phyloP scores from a whole-genome alignment of 1,140 invertebrate genomes.

The Laupala kohalensis region DNA sequence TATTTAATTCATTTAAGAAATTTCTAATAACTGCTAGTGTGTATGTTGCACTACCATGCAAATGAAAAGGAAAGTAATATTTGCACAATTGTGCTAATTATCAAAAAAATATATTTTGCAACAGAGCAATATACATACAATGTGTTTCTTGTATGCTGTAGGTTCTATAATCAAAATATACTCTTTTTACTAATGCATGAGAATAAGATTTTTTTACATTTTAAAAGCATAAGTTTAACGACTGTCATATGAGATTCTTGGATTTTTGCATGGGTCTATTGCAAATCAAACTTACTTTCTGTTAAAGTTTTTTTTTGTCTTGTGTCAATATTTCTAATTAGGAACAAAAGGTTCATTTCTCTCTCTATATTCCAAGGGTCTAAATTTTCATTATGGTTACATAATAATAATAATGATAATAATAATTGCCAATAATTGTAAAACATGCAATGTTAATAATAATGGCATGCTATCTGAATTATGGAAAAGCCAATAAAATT shows the following conservation, averaged over 20 bases:
- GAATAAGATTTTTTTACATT: slow-evolving; percentile 7
- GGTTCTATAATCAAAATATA: slow-evolving; percentile 10
- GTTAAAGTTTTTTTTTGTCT: not conserved
- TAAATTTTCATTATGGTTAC: not conserved
- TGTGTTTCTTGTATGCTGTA: slow-evolving; percentile 13
- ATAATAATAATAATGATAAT: not conserved
- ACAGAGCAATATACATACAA: slow-evolving; percentile 7
- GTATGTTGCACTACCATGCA: not conserved
- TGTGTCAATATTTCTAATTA: not conserved
- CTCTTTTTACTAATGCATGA: slow-evolving; percentile 12
- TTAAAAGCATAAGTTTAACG: slow-evolving; percentile 11
- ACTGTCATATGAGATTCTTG: not conserved
- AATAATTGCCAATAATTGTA: too few species aligned
- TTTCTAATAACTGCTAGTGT: not conserved
- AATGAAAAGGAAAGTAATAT: not conserved
- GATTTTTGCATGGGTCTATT: not conserved
- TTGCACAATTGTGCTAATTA: not conserved
- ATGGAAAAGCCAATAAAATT: not conserved
- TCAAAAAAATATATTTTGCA: not conserved
- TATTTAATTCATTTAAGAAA: not conserved
- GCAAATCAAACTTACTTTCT: not conserved
- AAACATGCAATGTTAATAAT: not conserved
- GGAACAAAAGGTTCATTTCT: not conserved
- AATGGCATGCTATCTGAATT: not conserved
- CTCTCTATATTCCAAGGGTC: not conserved